Evolutionary conservation across 2,888 invertebrate species (phyloP).

Genomic region (Metopia argyrocephala): DNA sequence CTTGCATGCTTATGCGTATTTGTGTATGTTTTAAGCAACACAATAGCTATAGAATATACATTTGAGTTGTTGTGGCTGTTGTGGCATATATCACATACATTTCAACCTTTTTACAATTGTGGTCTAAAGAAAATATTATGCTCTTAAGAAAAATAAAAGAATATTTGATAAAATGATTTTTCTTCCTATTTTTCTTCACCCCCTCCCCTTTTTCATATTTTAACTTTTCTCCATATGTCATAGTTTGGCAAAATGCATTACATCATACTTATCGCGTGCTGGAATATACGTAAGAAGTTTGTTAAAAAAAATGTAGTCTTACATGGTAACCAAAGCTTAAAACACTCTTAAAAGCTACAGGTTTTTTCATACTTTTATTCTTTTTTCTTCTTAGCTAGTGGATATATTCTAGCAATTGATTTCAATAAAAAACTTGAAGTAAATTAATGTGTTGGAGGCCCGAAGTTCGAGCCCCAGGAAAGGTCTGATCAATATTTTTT

Average conservation of each 20-base stretch:
- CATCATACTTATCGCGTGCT: slow-evolving; percentile 47
- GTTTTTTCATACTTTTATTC: too few species aligned
- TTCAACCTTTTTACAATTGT: slow-evolving; percentile 19
- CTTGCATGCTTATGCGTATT: not conserved
- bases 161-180: not conserved
- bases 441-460: too few species aligned
- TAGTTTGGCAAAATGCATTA: slow-evolving; percentile 50
- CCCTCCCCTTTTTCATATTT: slow-evolving; percentile 20
- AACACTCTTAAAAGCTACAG: too few species aligned
- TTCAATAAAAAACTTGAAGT: too few species aligned
- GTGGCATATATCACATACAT: not conserved
- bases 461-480: too few species aligned
- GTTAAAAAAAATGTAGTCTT: too few species aligned
- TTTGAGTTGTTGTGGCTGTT: slow-evolving; percentile 9
- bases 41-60: slow-evolving; percentile 10
- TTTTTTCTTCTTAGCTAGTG: too few species aligned
- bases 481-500: too few species aligned
- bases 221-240: slow-evolving; percentile 38
- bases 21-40: not conserved
- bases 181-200: not conserved
- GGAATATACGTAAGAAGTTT: too few species aligned
- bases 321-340: too few species aligned
- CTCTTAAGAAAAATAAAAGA: not conserved
- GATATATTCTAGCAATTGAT: too few species aligned
- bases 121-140: slow-evolving; percentile 35